A percentile compares a stretch with the other conserved stretches of the same genome.
phyloP scores from a whole-genome alignment of 1,140 invertebrate species.

The Mercenaria mercenaria region DNA sequence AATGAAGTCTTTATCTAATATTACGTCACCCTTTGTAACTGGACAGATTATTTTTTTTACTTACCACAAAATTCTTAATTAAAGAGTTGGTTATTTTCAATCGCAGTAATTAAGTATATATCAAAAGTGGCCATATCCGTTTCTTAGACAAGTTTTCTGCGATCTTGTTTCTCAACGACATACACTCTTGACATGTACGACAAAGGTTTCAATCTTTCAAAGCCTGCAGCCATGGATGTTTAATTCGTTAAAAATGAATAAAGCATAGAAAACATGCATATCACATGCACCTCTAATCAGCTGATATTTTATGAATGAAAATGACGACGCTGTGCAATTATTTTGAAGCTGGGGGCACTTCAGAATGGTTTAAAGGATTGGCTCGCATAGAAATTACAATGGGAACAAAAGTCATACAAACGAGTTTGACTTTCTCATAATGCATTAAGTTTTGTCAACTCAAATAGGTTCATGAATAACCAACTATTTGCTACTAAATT shows the following conservation, averaged over 20 bases:
- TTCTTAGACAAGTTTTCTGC: conserved; percentile 21
- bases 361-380: conserved; percentile 15
- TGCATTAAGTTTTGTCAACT: not conserved
- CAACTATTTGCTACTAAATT: no score
- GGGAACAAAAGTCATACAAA: not conserved
- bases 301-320: conserved; percentile 42
- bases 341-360: not conserved
- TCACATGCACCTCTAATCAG: conserved; percentile 4
- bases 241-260: conserved; percentile 5
- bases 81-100: conserved; percentile 6
- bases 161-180: conserved; percentile 28
- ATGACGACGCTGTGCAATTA: not conserved
- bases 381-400: not conserved
- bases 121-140: conserved; percentile 54
- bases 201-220: conserved; percentile 29
- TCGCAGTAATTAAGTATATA: conserved; percentile 38
- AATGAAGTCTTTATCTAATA: no score
- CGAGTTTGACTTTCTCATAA: not conserved
- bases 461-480: no score
- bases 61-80: conserved; percentile 31
- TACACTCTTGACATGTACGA: conserved; percentile 34
- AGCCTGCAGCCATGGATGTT: not conserved
- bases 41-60: not conserved
- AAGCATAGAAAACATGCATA: conserved; percentile 2
- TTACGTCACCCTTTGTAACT: not conserved